These are phyloP conservation scores for Heteromurus nitidus DNA, from an alignment of 2,888 invertebrate species.

Conservation along the genomic window DNA sequence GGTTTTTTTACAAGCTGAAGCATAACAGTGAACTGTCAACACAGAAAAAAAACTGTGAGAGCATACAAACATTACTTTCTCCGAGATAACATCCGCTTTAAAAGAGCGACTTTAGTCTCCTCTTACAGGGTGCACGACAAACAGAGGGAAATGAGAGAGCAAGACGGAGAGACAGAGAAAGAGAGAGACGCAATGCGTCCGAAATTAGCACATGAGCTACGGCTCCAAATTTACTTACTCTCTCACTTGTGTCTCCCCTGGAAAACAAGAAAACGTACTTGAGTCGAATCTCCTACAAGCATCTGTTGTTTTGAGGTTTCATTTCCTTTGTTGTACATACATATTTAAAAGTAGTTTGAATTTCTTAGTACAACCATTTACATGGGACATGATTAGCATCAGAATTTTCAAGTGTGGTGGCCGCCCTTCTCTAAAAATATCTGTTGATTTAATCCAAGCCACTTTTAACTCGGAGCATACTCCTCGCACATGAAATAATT, in stretches of 20 bases:
- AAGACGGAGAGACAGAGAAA: conserved; percentile 15
- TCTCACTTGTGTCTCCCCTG: conserved; percentile 6
- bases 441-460: neutral
- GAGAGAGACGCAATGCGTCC: conserved; percentile 65
- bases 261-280: neutral
- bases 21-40: conserved; percentile 63
- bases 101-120: neutral
- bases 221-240: conserved; percentile 46
- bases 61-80: conserved; percentile 53
- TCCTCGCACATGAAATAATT: neutral
- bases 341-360: conserved; percentile 44
- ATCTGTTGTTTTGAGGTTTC: conserved; percentile 60
- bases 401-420: conserved; percentile 12
- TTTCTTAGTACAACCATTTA: conserved; percentile 12
- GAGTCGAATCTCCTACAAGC: conserved; percentile 38
- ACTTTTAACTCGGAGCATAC: neutral
- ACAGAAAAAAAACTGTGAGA: conserved; percentile 31
- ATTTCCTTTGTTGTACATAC: conserved; percentile 48
- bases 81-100: conserved; percentile 61
- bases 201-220: conserved; percentile 66
- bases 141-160: conserved; percentile 33
- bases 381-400: conserved; percentile 25
- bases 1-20: conserved; percentile 15
- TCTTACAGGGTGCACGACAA: neutral
- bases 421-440: neutral